These are phyloP conservation scores for Gavialis gangeticus DNA, from an alignment of 2,113 vertebrate genomes.

Conservation along the genomic window DNA sequence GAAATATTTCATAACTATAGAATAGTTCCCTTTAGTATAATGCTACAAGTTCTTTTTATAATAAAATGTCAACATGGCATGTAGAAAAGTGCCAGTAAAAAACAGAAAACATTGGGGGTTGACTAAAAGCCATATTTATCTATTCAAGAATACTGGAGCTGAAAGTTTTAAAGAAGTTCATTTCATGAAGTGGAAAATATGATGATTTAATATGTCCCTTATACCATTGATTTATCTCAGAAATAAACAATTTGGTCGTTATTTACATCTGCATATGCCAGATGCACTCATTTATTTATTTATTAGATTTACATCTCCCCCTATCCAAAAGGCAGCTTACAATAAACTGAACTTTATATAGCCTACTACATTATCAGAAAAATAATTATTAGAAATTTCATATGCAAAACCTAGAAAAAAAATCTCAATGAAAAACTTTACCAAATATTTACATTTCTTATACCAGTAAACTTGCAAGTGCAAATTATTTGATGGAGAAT, in stretches of 20 bases:
- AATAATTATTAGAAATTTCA: not conserved
- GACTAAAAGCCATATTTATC: not conserved
- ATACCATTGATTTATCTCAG: not conserved
- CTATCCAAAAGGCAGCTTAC: no score
- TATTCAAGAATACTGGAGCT: not conserved
- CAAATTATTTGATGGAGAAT: not conserved
- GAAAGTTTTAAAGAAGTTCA: not conserved
- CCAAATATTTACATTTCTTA: not conserved
- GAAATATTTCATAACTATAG: constrained; percentile 10
- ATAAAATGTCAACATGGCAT: no score
- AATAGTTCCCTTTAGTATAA: constrained; percentile 40
- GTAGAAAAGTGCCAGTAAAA: not conserved
- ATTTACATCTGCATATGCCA: not conserved
- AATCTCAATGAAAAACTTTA: not conserved
- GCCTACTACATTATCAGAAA: not conserved
- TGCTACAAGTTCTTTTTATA: not conserved
- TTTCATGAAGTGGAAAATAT: not conserved
- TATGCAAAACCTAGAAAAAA: not conserved
- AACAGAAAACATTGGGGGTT: not conserved
- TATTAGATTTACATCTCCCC: no score
- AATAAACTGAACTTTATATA: not conserved
- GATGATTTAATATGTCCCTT: not conserved
- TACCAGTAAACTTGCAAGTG: not conserved
- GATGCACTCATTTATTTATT: not conserved
- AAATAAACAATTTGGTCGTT: not conserved